Evolutionary conservation across 2,113 vertebrate genomes (phyloP), one percentile per base, ranked within the genome.

Genomic region (Natator depressus): DNA sequence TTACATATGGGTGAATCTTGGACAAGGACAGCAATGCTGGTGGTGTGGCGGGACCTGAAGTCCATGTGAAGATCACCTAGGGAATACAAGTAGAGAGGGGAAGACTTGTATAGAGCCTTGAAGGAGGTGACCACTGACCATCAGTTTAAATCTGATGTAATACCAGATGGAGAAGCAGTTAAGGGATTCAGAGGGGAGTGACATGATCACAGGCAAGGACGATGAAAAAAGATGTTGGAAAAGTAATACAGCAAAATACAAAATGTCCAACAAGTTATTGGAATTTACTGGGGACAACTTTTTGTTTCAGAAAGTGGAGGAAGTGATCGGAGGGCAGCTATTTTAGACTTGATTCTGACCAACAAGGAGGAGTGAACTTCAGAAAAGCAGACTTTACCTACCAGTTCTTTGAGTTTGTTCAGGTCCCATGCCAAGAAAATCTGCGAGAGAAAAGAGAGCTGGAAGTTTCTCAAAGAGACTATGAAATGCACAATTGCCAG

Each of bases 101-200:
- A 3, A 49, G 82, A 14, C 1, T 89, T 57, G 55, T 59, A 50
- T 84, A 65, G 35, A 72, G 8, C 0, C 0, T 0, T 29, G 72
- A 89, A 65, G 10, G 38, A 62, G 59, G 29, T 31, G 22, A 6
- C 47, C 24, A 19, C 38, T 42, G 1, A 51, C 88, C 55, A 72
- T 72, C 81, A 89, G 51, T 62, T 3, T 10, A 85, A 87, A 87
- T 47, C 19, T 62, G 54, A 65, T 35, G 49, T 4, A 53, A 62
- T 62, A 35, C 12, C 29, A 62, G 13, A 31, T 35, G 13, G 59
- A 14, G 59, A 62, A 62, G 5, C 29, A 62, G 12, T 62, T 16
- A 35, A 14, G 59, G 13, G 13, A 62, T 35, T 62, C 59, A 62
- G 12, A 62, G 13, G 59, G 6, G 29, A 31, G 6, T 62, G 59